A percentile compares a stretch with the other conserved stretches of the same genome.
These are phyloP conservation scores for Eristalis arbustorum DNA, from an alignment of 2,888 invertebrate species.

Conservation along the genomic window DNA sequence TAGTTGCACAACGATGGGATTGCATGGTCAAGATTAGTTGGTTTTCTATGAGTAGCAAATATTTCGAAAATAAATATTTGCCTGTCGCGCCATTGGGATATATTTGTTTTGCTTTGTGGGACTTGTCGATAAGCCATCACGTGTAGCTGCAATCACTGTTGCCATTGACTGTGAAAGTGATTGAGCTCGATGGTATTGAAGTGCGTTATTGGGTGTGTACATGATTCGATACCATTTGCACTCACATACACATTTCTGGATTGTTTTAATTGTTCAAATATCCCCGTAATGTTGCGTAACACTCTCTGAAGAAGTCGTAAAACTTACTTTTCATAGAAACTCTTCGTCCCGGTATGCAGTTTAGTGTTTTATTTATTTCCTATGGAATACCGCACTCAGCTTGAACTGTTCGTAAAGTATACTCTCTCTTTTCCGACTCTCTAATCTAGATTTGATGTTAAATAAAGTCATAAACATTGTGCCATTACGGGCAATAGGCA, in stretches of 20 bases:
- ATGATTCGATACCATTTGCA: neutral
- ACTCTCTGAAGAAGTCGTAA: neutral
- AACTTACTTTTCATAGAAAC: neutral
- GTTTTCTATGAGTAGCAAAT: constrained; percentile 10
- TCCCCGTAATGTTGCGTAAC: neutral
- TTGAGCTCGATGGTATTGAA: neutral
- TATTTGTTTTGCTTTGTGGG: neutral
- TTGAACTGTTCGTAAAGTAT: no score
- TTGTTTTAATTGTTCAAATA: neutral
- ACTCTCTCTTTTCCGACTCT: no score
- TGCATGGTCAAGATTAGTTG: constrained; percentile 23
- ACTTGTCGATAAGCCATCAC: neutral
- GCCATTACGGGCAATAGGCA: no score
- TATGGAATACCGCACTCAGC: no score
- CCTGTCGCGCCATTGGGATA: neutral
- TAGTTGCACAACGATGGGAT: constrained; percentile 14
- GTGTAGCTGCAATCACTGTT: neutral
- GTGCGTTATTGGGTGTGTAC: neutral
- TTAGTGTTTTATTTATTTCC: neutral
- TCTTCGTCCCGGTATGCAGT: neutral
- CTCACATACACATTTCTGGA: neutral
- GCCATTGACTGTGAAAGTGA: neutral
- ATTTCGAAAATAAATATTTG: constrained; percentile 22
- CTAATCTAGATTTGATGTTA: no score
- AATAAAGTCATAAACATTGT: no score